Evolutionary conservation across 2,113 vertebrate species (phyloP), one percentile per base, ranked within the genome.

Genomic region (Echinops telfairi): DNA sequence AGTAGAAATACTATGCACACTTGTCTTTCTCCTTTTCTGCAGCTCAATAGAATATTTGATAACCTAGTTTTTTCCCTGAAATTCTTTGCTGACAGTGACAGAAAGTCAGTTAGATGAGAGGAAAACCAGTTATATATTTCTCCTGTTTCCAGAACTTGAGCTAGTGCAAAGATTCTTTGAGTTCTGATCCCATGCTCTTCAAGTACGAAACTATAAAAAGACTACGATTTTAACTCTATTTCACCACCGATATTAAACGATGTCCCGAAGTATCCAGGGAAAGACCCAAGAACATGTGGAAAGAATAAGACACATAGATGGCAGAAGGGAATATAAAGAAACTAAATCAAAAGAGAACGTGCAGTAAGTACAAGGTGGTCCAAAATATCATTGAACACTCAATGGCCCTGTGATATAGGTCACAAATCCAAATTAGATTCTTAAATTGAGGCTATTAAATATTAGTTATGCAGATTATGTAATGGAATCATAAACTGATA

Each of bases 1-100:
- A 89, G 58, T 6, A 89, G 36, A 38, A 88, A 62, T 25, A 71
- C 19, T 70, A 70, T 66, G 57, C 10, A 25, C 27, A 75, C 80
- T 91, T 95, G 70, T 82, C 68, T 92, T 87, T 89, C 47, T 92
- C 25, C 43, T 64, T 94, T 89, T 57, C 57, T 17, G 75, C 43
- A 70, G 15, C 82, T 96, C 68, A 83, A 22, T 83, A 89, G 71
- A 91, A 80, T 92, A 29, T 53, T 81, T 95, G 92, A 25, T 88
- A 82, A 70, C 38, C 43, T 76, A 64, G 1, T 92, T 70, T 92
- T 95, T 90, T 94, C 64, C 89, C 47, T 53, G 79, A 33, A 91
- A 25, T 23, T 86, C 79, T 93, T 38, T 83, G 36, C 58, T 89
- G 80, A 81, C 20, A 82, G 2, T 79, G 83, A 70, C 58, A 83